Evolutionary conservation across 2,888 invertebrate genomes (phyloP), one percentile per base, ranked within the genome.

Genomic region (Phengaris alcon): DNA sequence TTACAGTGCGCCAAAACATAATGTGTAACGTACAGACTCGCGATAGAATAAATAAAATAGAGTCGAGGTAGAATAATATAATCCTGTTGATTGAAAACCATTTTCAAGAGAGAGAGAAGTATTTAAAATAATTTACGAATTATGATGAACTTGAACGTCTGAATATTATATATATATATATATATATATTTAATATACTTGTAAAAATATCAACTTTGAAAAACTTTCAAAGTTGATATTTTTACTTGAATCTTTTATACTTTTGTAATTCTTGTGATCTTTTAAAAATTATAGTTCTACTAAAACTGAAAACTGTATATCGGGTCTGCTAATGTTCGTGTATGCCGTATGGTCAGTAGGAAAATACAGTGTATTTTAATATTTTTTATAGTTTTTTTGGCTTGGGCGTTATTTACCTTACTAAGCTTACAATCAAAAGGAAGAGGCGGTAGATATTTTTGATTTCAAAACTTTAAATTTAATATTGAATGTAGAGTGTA

Each of bases 1-100:
- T 70, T 64, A 70, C 52, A 15, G 70, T 72, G 64, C 12, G 72
- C 52, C 72, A 6, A 72, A 64, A 64, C 64, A 64, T 64, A 44
- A 64, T 64, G 64, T 64, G 64, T 64, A 64, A 64, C 64, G 13
- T 64, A 64, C 35, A 6, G 64, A 64, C 64, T 64, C 35, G 35
- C 64, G n/a, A 55, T 55, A 55, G 59, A 64, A 22, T 64, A 64
- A 64, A 64, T 35, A 35, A 1, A 48, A 6, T 44, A 64, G 64
- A 64, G 35, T 64, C 35, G 35, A 6, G 35, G 64, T 35, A 3
- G 22, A 22, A 8, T 35, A 35, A 64, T 64, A 35, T 64, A 35
- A 64, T 64, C 35, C 64, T 44, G 64, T 13, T 35, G 64, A 35
- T 64, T 35, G 10, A 44, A 64, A 44, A 64, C 22, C 22, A 64